Base-by-base conservation (phyloP, 2,888 invertebrate species). In the Hyposoter dolosus region DNA sequence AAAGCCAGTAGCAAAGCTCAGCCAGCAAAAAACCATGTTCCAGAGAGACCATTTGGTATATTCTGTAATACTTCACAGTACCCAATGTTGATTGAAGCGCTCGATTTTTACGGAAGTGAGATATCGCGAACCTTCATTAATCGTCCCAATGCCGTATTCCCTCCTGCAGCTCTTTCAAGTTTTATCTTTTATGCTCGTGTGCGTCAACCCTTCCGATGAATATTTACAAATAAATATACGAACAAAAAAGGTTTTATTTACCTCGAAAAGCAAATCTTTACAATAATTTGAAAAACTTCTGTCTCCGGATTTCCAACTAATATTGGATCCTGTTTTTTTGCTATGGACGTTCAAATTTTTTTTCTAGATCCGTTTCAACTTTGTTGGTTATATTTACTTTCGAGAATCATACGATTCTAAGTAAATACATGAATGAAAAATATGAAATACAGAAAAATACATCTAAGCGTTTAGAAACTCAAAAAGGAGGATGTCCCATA, bases 51-150 rank as follows among this genome's bases (percentile, higher is more conserved):
- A 88, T 87, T 85, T 82, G 76, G 71, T 75, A 66, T 65, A 80
- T 78, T 65, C 68, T 35, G 53, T 72, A 66, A 74, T 83, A 80
- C 72, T 40, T 60, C 72, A 78, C 43, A 75, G 76, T 83, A 71
- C 66, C 68, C 83, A 56, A 74, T 74, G 82, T 75, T 89, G 89
- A 89, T 90, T 90, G 88, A 87, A 88, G 88, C 89, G 89, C 84
- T 88, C 88, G 79, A 86, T 84, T 85, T 89, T 86, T 68, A 75
- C 77, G 84, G 80, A 88, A 85, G 87, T 86, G 80, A 87, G 82
- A 86, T 86, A 89, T 90, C 87, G 84, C 87, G 71, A 81, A 85
- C 84, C 82, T 88, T 88, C 85, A 84, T 88, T 87, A 88, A 89
- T 89, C 74, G 75, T 82, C 77, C 74, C 23, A 72, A 72, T 71